phyloP scores from a whole-genome alignment of 2,113 vertebrate species.

The Tricholaema leucomelas region DNA sequence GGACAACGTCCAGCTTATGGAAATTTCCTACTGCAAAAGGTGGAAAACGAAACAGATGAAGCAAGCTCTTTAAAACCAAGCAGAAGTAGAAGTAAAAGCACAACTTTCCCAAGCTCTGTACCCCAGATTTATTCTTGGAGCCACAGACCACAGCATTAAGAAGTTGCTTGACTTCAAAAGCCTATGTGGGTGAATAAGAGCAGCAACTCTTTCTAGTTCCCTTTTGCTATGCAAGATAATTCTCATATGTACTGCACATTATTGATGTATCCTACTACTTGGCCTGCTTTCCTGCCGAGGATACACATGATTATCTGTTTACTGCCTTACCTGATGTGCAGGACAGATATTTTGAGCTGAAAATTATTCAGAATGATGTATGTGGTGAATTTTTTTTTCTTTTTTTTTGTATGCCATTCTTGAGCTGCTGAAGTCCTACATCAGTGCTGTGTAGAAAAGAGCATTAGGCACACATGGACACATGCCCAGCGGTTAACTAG shows the following conservation, averaged over 20 bases:
- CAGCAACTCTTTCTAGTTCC: not conserved
- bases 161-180: constrained; percentile 12
- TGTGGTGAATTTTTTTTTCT: not conserved
- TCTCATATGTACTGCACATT: not conserved
- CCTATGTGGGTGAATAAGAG: not conserved
- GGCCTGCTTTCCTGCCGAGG: not conserved
- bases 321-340: not conserved
- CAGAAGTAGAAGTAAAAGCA: not conserved
- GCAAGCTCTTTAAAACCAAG: not conserved
- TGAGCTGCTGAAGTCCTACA: not conserved
- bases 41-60: not conserved
- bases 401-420: not conserved
- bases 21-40: not conserved
- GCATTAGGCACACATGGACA: not conserved
- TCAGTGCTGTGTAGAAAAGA: not conserved
- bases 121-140: constrained; percentile 15
- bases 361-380: not conserved
- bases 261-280: not conserved
- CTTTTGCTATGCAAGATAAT: not conserved
- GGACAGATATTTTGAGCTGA: not conserved
- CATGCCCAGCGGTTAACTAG: not conserved
- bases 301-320: not conserved
- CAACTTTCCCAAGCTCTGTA: not conserved
- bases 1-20: not conserved
- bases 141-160: not conserved